phyloP scores from a whole-genome alignment of 2,888 invertebrate species.

The Lepidochrysops patricia region DNA sequence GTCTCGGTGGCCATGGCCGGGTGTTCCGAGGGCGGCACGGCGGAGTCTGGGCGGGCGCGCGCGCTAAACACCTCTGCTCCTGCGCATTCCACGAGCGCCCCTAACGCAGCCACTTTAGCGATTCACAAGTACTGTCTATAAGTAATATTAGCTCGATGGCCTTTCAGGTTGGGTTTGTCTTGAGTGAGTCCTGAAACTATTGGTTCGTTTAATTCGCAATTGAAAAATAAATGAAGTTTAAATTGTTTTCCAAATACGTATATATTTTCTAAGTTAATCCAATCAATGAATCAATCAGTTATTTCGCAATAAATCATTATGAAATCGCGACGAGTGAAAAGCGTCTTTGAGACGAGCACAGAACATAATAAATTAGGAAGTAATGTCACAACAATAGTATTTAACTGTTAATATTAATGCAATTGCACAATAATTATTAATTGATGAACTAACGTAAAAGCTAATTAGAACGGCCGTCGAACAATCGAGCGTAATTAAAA shows the following conservation, averaged over 20 bases:
- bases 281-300: background rate
- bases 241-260: background rate
- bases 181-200: conserved; percentile 9
- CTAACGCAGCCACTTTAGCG: conserved; percentile 60
- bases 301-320: background rate
- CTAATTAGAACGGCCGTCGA: conserved; percentile 28
- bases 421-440: conserved; percentile 26
- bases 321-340: conserved; percentile 5
- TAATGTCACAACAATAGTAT: background rate
- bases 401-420: conserved; percentile 16
- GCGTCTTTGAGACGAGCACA: background rate
- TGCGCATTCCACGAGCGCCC: conserved; percentile 66
- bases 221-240: background rate
- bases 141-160: conserved; percentile 15
- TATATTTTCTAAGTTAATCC: background rate
- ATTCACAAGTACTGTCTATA: conserved; percentile 33
- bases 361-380: too few species aligned
- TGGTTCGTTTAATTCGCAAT: background rate
- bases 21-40: conserved; percentile 69
- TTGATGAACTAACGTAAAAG: conserved; percentile 19
- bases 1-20: conserved; percentile 72
- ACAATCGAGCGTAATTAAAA: conserved; percentile 31
- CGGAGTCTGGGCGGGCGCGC: conserved; percentile 62
- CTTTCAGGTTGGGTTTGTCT: conserved; percentile 18
- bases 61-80: conserved; percentile 65